Conservation (phyloP, 2,113 vertebrate species). For the Poicephalus gulielmi region DNA sequence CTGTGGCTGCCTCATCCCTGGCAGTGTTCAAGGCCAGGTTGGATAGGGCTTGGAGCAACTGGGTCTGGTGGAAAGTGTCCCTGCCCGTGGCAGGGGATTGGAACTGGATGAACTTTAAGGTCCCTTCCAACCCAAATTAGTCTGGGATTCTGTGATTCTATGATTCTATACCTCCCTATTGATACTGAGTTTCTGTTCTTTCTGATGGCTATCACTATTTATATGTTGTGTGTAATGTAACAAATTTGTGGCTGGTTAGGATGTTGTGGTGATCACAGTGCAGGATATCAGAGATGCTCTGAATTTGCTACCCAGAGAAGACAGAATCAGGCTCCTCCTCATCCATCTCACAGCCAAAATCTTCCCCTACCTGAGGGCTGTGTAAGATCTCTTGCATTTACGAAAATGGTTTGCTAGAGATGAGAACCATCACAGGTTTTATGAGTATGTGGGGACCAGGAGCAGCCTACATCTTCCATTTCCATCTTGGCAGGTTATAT, state of each 20-base stretch:
- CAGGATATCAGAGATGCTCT: not conserved
- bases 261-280: not conserved
- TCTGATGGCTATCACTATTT: not conserved
- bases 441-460: not conserved
- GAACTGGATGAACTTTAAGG: not conserved
- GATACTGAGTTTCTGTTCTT: not conserved
- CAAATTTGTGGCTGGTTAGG: not conserved
- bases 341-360: not conserved
- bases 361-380: not conserved
- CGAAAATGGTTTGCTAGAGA: not conserved
- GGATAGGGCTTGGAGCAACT: not conserved
- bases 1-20: not conserved
- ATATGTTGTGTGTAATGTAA: not conserved
- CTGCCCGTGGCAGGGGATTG: not conserved
- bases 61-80: not conserved
- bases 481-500: slow-evolving; percentile 9
- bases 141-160: not conserved
- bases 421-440: not conserved
- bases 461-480: slow-evolving; percentile 45
- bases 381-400: not conserved
- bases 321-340: not conserved
- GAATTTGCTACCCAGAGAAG: not conserved
- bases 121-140: not conserved
- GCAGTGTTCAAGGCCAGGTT: not conserved
- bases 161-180: fast-evolving